phyloP scores from a whole-genome alignment of 2,113 vertebrate genomes.

The Heterotilapia buettikoferi region DNA sequence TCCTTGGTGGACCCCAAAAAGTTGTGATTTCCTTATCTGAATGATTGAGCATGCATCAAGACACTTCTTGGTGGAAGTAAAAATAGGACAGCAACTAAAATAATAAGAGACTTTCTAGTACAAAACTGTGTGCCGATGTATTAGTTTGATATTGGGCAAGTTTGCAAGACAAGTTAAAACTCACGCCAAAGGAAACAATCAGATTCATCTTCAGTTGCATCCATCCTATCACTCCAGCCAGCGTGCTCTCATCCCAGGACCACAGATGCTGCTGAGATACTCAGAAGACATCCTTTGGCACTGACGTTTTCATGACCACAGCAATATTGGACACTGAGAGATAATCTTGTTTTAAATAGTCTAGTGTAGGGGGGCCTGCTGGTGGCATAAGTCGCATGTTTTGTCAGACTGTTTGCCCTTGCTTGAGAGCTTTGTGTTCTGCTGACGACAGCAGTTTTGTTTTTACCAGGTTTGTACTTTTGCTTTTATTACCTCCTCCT shows the following conservation, averaged over 20 bases:
- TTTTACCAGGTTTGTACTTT: not conserved
- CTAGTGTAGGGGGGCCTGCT: not conserved
- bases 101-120: not conserved
- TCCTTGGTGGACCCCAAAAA: not conserved
- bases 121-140: not conserved
- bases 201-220: not conserved
- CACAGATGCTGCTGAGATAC: not conserved
- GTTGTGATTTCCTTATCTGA: not conserved
- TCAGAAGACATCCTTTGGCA: not conserved
- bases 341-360: not conserved
- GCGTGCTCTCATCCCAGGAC: not conserved
- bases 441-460: not conserved
- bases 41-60: not conserved
- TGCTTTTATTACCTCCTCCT: not conserved
- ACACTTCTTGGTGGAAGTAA: not conserved
- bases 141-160: not conserved
- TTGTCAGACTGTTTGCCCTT: not conserved
- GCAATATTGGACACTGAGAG: not conserved
- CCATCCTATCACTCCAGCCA: not conserved
- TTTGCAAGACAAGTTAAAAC: not conserved
- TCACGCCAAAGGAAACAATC: not conserved
- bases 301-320: not conserved
- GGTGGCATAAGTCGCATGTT: not conserved
- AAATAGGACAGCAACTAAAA: not conserved
- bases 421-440: not conserved